These are phyloP conservation scores for Epinephelus coioides DNA, from an alignment of 2,797 vertebrate species.

Conservation along the genomic window DNA sequence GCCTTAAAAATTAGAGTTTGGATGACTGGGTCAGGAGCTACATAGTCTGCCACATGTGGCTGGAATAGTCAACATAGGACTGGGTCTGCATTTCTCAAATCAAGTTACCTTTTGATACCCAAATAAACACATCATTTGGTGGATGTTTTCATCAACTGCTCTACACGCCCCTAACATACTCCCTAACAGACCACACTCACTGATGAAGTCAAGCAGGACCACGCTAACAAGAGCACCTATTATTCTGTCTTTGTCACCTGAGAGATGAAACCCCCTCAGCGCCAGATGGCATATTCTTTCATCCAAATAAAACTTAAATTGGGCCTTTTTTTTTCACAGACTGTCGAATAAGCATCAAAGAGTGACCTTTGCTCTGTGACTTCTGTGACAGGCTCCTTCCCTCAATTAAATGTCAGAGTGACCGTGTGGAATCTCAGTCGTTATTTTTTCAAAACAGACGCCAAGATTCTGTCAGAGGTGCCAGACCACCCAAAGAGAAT, in stretches of 20 bases:
- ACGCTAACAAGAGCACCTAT: constrained; percentile 25
- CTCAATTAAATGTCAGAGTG: constrained; percentile 68
- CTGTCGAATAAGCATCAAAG: constrained; percentile 69
- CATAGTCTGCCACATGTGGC: constrained; percentile 5
- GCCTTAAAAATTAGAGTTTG: constrained; percentile 3
- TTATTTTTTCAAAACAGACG: constrained; percentile 63
- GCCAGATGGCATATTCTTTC: constrained; percentile 39
- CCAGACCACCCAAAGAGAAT: constrained; percentile 71
- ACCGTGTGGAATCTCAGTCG: constrained; percentile 66
- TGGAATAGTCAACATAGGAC: background rate
- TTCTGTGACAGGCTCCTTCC: constrained; percentile 62
- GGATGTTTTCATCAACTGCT: background rate
- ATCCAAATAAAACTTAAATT: constrained; percentile 52
- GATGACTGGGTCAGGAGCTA: background rate
- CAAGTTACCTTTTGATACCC: background rate
- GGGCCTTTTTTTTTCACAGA: background rate
- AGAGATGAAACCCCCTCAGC: background rate
- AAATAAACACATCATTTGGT: background rate
- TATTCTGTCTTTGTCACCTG: constrained; percentile 40
- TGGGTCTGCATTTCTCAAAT: constrained; percentile 1
- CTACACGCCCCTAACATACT: background rate
- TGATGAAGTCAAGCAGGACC: background rate
- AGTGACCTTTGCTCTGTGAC: constrained; percentile 74
- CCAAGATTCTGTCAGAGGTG: constrained; percentile 60
- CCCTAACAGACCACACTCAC: background rate